phyloP scores from a whole-genome alignment of 2,113 vertebrate species.

The Syngnathus typhle region DNA sequence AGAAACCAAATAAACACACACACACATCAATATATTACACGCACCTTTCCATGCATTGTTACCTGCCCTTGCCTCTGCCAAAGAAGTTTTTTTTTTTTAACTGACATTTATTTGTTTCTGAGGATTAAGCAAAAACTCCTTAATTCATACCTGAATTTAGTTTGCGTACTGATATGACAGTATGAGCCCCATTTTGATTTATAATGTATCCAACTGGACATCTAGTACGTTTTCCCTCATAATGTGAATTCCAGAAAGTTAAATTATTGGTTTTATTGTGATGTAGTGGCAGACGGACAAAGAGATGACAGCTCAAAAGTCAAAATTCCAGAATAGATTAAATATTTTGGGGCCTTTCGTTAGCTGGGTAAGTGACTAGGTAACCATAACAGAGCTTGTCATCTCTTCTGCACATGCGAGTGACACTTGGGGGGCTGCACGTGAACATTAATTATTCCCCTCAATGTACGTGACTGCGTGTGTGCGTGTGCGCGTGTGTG shows the following conservation, averaged over 20 bases:
- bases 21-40: neutral
- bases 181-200: neutral
- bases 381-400: too few relatives aligned
- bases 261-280: too few relatives aligned
- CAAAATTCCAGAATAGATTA: too few relatives aligned
- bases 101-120: neutral
- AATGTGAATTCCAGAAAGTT: too few relatives aligned
- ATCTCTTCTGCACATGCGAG: neutral
- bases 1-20: slow-evolving; percentile 31
- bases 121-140: neutral
- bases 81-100: neutral
- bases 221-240: too few relatives aligned
- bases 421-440: neutral
- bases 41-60: neutral
- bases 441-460: neutral
- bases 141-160: neutral
- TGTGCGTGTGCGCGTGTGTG: too few relatives aligned
- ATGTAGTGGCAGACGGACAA: neutral
- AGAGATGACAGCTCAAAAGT: neutral
- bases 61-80: neutral
- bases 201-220: neutral
- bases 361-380: too few relatives aligned
- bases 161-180: neutral
- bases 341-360: too few relatives aligned
- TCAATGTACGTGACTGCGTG: too few relatives aligned